Base-by-base conservation (phyloP, 1,140 invertebrate species). In the Drosophila sp. region DNA sequence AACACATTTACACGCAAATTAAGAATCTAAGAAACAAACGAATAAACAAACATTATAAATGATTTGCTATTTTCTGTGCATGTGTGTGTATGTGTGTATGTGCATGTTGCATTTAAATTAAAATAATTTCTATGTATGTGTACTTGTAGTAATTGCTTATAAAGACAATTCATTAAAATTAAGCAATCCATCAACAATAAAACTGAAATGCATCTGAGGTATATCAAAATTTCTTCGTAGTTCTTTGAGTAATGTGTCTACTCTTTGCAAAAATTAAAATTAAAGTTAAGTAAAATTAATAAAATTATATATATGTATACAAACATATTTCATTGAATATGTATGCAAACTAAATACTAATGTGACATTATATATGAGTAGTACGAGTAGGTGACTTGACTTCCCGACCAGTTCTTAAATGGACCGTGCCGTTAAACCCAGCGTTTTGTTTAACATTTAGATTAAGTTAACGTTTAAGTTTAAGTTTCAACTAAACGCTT, bases 201-300 rank as follows among this genome's bases (percentile, higher is more conserved):
- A 91, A 91, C 86, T 91, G 90, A 91, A 91, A 91, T 91, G 90
- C 90, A 89, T 91, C 72, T 91, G 90, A 91, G 90, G 90, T 91
- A 91, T 91, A 91, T 91, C 78, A 90, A 91, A 91, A 89, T 91
- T 91, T 90, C 81, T 91, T 91, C 89, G 78, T 90, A 89, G 89
- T 91, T 87, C 81, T 76, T 89, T 89, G 83, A 89, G 83, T 89
- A 84, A 76, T 66, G 43, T 69, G 58, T 53, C 38, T 73, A 73
- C 64, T 73, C 61, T 53, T 64, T 71, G 59, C 67, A 75, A 75
- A 75, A 75, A 67, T 57, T 63, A 78, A 67, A 74, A 65, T 46
- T 89, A 79, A 58, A 27, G 46, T 62, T 51, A 41, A 48, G 27
- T 76, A 73, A 69, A 57, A 54, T 72, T 72, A 72, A 57, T 14